Percentiles rank a stretch among this genome's conserved stretches.
Conservation (phyloP, 2,113 vertebrate species). For the Caretta caretta region DNA sequence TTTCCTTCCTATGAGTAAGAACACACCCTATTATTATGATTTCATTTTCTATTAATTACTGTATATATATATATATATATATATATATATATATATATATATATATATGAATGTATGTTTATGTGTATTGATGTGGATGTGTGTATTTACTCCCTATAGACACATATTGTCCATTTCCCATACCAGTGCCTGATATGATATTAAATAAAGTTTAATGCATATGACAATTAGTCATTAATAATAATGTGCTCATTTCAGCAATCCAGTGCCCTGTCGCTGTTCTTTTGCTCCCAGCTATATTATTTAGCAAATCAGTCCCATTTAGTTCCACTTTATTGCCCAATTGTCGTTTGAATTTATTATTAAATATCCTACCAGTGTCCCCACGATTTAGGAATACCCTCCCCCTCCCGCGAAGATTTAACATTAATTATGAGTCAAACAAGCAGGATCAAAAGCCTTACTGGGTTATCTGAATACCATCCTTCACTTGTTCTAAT, state of each 20-base stretch:
- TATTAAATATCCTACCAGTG: neutral
- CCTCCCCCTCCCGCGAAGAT: neutral
- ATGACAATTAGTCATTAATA: neutral
- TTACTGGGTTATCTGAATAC: neutral
- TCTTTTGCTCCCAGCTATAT: conserved; percentile 38
- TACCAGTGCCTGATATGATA: neutral
- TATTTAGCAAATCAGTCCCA: conserved; percentile 12
- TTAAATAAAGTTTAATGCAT: neutral
- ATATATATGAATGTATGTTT: neutral
- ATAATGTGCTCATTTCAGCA: neutral
- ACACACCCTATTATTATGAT: neutral
- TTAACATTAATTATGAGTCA: neutral
- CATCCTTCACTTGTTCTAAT: too few species aligned
- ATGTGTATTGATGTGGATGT: neutral
- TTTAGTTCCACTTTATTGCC: conserved; percentile 47
- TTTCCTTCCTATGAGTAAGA: neutral
- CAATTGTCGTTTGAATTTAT: conserved; percentile 36
- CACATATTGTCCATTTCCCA: neutral
- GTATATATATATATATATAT: neutral
- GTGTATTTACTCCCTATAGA: neutral
- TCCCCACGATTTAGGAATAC: neutral
- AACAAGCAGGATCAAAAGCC: neutral
- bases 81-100: neutral
- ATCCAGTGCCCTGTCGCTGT: neutral
- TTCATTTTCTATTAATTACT: neutral